phyloP scores from a whole-genome alignment of 2,888 invertebrate genomes.

The Dysmachus trigonus region DNA sequence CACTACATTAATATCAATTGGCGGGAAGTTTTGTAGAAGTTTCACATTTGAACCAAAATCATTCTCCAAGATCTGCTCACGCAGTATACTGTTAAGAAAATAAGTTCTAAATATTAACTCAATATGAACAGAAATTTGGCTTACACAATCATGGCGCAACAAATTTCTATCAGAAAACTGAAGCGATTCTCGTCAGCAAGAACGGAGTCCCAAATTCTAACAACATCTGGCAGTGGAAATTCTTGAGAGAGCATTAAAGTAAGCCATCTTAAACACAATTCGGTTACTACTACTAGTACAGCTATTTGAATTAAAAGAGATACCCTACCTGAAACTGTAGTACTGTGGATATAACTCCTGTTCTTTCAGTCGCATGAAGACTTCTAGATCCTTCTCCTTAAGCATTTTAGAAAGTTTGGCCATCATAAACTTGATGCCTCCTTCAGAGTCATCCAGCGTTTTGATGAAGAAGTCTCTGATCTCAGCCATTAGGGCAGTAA shows the following conservation, averaged over 20 bases:
- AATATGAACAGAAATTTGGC: conserved; percentile 61
- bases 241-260: conserved; percentile 96
- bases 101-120: background rate
- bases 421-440: conserved; percentile 94
- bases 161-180: conserved; percentile 89
- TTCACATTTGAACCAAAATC: conserved; percentile 96
- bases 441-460: conserved; percentile 90
- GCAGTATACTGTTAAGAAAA: conserved; percentile 73
- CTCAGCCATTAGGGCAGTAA: conserved; percentile 97
- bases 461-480: conserved; percentile 98
- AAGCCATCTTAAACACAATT: conserved; percentile 80
- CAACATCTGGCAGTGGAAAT: conserved; percentile 95
- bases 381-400: conserved; percentile 76
- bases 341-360: conserved; percentile 94
- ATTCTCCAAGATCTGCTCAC: conserved; percentile 81
- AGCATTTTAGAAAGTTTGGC: conserved; percentile 78
- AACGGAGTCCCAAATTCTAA: conserved; percentile 96
- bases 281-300: conserved; percentile 5
- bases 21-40: conserved; percentile 90
- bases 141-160: conserved; percentile 98
- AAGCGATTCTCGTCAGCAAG: conserved; percentile 92
- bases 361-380: conserved; percentile 80
- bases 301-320: background rate
- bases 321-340: conserved; percentile 85
- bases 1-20: conserved; percentile 86